Evolutionary conservation across 2,888 invertebrate species (phyloP), one percentile per base, ranked within the genome.

Genomic region (Barypeithes pellucidus): DNA sequence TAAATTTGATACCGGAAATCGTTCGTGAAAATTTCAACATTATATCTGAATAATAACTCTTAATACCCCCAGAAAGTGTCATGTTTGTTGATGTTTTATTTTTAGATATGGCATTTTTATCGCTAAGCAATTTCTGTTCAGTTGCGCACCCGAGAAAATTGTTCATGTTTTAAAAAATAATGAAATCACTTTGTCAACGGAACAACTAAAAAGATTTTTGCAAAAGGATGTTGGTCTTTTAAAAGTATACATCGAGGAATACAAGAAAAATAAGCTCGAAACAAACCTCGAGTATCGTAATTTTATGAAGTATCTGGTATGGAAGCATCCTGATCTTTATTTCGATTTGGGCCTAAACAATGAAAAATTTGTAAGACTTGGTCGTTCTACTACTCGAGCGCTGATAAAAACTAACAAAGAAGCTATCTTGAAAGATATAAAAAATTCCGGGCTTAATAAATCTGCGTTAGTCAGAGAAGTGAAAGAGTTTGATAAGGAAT

Each of bases 41-140:
- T n/a, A n/a, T n/a, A n/a, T n/a, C n/a, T n/a, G n/a, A n/a, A n/a
- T n/a, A n/a, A n/a, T n/a, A n/a, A n/a, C n/a, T n/a, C n/a, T n/a
- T n/a, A n/a, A n/a, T n/a, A n/a, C n/a, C n/a, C n/a, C n/a, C n/a
- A n/a, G n/a, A n/a, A n/a, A n/a, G n/a, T n/a, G n/a, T n/a, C n/a
- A 69, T 39, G n/a, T 2, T 12, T 8, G 2, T 39, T 39, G 12
- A 39, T 16, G 8, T 47, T 20, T 24, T 45, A 47, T 43, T 78
- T 79, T 61, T 39, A 79, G 80, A 45, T 81, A 81, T 79, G 81
- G 81, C 8, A 8, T 76, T 16, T 68, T 66, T 39, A 50, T 72
- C 16, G 79, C 81, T 22, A 14, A 67, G 39, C 59, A 73, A 18
- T 33, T 80, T 18, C 66, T 81, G 14, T 76, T 79, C 39, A 77